Evolutionary conservation across 2,888 invertebrate genomes (phyloP).

Genomic region (Lasius platythorax): DNA sequence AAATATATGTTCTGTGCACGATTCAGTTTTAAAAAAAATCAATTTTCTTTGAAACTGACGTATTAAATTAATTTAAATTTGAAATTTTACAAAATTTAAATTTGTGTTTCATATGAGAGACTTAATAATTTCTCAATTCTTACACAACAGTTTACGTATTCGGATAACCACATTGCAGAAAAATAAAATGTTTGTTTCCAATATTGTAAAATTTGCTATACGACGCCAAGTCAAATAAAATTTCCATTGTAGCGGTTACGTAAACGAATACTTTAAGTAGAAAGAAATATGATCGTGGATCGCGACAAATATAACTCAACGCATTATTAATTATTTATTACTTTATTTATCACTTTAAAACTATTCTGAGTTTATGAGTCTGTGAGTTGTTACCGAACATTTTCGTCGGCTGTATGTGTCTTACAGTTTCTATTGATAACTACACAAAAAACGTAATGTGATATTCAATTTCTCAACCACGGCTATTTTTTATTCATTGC

Average conservation of each 20-base stretch:
- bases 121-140: neutral
- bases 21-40: too few species aligned
- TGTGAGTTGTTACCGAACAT: neutral
- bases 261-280: neutral
- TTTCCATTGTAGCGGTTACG: neutral
- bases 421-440: neutral
- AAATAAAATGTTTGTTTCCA: neutral
- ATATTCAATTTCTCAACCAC: neutral
- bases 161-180: neutral
- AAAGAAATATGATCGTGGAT: constrained; percentile 5
- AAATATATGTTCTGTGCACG: too few species aligned
- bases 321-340: neutral
- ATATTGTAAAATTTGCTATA: neutral
- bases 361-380: neutral
- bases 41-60: too few species aligned
- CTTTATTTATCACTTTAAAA: neutral
- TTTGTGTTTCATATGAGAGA: too few species aligned
- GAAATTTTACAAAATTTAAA: too few species aligned
- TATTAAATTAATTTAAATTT: too few species aligned
- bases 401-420: too few species aligned
- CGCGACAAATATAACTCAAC: neutral
- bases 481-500: neutral
- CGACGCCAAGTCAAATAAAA: constrained; percentile 12
- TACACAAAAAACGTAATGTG: neutral
- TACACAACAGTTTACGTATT: neutral